Evolutionary conservation across 2,797 vertebrate species (phyloP).

Genomic region (Cottoperca gobio): DNA sequence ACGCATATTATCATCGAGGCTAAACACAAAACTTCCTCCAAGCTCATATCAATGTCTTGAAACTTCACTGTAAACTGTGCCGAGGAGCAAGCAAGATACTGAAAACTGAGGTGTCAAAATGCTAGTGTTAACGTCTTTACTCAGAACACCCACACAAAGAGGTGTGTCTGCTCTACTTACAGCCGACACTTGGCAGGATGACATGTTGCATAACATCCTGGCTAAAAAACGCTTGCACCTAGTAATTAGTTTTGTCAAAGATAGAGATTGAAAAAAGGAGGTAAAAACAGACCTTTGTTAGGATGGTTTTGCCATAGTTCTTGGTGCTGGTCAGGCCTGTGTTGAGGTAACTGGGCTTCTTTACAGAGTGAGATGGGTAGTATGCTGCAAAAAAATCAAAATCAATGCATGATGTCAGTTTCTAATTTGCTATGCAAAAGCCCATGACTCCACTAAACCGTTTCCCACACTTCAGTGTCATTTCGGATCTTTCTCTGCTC

Average conservation of each 20-base stretch:
- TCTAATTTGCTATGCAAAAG: not conserved
- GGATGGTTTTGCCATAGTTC: slow-evolving; percentile 99
- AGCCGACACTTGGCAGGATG: slow-evolving; percentile 17
- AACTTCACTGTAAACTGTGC: slow-evolving; percentile 1
- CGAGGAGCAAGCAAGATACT: not conserved
- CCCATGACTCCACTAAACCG: not conserved
- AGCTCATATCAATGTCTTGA: slow-evolving; percentile 2
- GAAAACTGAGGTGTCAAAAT: slow-evolving; percentile 11
- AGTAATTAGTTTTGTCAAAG: not conserved
- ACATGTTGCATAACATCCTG: slow-evolving; percentile 28
- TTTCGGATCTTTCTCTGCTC: not conserved
- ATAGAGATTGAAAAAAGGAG: not conserved
- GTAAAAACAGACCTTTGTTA: slow-evolving; percentile 91
- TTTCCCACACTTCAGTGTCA: not conserved
- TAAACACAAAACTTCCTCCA: not conserved
- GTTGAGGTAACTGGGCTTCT: slow-evolving; percentile 94
- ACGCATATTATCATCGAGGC: not conserved
- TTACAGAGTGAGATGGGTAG: slow-evolving; percentile 84
- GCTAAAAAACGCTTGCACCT: not conserved
- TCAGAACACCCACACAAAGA: slow-evolving; percentile 48
- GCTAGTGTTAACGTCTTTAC: slow-evolving; percentile 14
- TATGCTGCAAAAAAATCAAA: slow-evolving; percentile 86
- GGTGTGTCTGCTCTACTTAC: slow-evolving; percentile 41
- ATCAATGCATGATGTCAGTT: slow-evolving; percentile 4
- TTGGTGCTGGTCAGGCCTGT: slow-evolving; percentile 98